Evolutionary conservation across 1,140 invertebrate genomes (phyloP).

Genomic region (Bradysia coprophila): DNA sequence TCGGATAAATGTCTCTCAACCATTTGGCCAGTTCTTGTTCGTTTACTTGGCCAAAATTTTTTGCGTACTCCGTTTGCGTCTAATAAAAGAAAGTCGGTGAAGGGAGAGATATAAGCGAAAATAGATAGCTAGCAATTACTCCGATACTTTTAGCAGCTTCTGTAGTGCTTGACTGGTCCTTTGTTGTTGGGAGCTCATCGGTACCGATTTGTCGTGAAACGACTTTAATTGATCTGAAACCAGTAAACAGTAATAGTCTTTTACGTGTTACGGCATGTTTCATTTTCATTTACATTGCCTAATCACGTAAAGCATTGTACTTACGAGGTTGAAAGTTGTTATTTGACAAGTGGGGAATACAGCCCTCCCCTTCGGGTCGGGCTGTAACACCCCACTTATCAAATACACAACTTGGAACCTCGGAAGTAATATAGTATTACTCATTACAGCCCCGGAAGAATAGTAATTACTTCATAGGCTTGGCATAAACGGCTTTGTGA

Average conservation of each 20-base stretch:
- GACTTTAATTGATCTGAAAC: not conserved
- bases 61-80: not conserved
- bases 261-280: too few species aligned
- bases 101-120: not conserved
- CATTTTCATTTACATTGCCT: too few species aligned
- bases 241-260: not conserved
- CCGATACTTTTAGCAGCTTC: not conserved
- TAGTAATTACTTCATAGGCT: too few species aligned
- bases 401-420: too few species aligned
- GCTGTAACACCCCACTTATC: too few species aligned
- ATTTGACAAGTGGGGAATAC: too few species aligned
- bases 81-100: not conserved
- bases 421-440: too few species aligned
- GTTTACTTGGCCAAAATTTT: slow-evolving; percentile 6
- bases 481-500: too few species aligned
- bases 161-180: not conserved
- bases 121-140: not conserved
- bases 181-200: not conserved
- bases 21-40: slow-evolving; percentile 15
- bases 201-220: not conserved
- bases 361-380: too few species aligned
- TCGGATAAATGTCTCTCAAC: slow-evolving; percentile 14
- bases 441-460: too few species aligned
- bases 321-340: too few species aligned
- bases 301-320: too few species aligned